Base-by-base conservation (phyloP, 2,797 vertebrate species). In the Bucorvus abyssinicus region DNA sequence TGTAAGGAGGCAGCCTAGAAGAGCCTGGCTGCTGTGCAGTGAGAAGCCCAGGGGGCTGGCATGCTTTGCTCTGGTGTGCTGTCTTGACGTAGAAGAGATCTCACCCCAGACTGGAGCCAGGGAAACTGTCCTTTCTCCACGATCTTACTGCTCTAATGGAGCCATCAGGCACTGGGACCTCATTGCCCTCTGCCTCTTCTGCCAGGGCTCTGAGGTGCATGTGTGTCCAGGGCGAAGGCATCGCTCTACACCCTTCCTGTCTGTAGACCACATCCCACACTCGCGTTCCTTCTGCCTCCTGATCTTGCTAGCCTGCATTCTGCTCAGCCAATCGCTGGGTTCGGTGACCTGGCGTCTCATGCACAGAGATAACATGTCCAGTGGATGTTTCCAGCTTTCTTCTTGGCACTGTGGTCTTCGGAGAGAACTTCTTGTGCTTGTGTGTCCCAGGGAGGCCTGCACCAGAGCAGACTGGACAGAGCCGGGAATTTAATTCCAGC, bases 401-500 rank as follows among this genome's bases (percentile, higher is more conserved):
- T 82, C 82, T 88, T 92, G 90, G 91, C 89, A 73, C 55, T 71
- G 53, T 40, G 82, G 73, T 44, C 79, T 93, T 95, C 16, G 1
- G 42, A 81, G 76, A 82, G 59, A 93, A 67, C 86, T 44, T 30
- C 22, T 86, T 89, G 53, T 27, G 12, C 73, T 94, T 18, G 1
- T 79, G 38, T 81, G 74, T 89, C 73, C 83, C 3, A 0, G 87
- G 89, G 67, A 95, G 86, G 95, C 73, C 16, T 95, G 90, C 89
- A 93, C 81, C 80, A 92, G 52, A 82, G 81, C 89, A 95, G 95
- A 93, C 75, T 96, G 94, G 92, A 96, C 94, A 95, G 94, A 38
- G 6, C 12, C 94, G 89, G 96, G 96, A 95, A 94, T 96, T 96
- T 84, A 77, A 97, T 97, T 95, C 91, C 94, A 92, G 90, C 94